phyloP scores from a whole-genome alignment of 2,797 vertebrate genomes.

The Graptemys geographica region DNA sequence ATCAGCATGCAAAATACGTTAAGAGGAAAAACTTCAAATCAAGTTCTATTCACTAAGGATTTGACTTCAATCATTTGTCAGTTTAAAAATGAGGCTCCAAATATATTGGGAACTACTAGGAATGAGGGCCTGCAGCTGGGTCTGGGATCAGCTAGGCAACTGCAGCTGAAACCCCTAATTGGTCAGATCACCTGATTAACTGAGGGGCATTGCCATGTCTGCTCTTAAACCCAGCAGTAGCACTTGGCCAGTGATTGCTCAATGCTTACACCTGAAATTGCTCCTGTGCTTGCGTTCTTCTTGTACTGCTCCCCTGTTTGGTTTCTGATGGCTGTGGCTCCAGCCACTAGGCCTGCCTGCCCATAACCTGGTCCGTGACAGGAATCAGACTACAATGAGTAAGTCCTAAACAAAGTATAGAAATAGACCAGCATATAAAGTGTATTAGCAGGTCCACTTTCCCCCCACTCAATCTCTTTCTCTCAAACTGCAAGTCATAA shows the following conservation, averaged over 20 bases:
- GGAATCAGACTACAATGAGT: neutral
- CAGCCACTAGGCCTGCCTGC: neutral
- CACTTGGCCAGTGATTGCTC: neutral
- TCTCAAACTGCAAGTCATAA: constrained; percentile 56
- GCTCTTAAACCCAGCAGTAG: neutral
- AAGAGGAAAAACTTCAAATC: neutral
- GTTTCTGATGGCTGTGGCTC: neutral
- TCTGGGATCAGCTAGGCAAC: neutral
- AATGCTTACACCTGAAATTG: neutral
- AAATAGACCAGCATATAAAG: constrained; percentile 8
- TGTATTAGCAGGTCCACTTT: constrained; percentile 36
- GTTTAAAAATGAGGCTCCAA: neutral
- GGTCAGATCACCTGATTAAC: neutral
- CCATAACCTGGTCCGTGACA: neutral
- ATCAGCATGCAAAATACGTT: neutral
- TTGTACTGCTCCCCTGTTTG: neutral
- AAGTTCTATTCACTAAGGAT: neutral
- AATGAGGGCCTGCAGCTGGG: neutral
- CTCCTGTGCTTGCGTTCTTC: neutral
- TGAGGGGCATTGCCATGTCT: neutral
- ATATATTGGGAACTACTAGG: neutral
- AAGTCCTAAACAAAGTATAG: constrained; percentile 40
- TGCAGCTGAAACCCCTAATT: neutral
- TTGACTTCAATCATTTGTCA: neutral
- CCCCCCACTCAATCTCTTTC: neutral